A percentile compares a stretch with the other conserved stretches of the same genome.
Conservation (phyloP, 2,797 vertebrate species). For the Epinephelus awoara region DNA sequence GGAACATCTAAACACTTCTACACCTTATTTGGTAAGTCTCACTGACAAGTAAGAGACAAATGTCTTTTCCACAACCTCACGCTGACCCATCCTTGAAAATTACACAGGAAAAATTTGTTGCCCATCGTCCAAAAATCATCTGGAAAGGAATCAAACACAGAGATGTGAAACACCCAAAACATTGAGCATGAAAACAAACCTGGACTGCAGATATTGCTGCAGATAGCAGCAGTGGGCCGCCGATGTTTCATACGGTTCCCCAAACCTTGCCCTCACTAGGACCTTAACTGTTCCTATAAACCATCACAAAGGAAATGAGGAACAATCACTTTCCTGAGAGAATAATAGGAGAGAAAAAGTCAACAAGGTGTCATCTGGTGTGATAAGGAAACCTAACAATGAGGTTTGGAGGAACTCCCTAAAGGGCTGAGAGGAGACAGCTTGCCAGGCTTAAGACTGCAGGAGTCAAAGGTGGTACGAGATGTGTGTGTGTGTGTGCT, state of each 20-base stretch:
- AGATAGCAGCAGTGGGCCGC: constrained; percentile 18
- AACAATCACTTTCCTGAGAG: constrained; percentile 73
- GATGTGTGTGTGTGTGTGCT: constrained; percentile 6
- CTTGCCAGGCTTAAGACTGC: constrained; percentile 43
- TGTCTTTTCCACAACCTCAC: constrained; percentile 35
- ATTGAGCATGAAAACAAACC: constrained; percentile 64
- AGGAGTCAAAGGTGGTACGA: constrained; percentile 52
- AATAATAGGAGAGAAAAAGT: constrained; percentile 75
- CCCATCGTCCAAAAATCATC: constrained; percentile 29
- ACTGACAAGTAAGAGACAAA: constrained; percentile 33
- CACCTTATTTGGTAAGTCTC: constrained; percentile 38
- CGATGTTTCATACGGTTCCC: constrained; percentile 46
- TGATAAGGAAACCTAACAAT: constrained; percentile 80
- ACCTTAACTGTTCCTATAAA: constrained; percentile 70
- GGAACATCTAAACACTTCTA: constrained; percentile 45
- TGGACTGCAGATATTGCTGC: constrained; percentile 29
- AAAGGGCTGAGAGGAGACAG: constrained; percentile 53
- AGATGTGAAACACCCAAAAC: constrained; percentile 67
- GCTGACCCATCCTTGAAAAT: constrained; percentile 36
- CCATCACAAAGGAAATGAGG: constrained; percentile 72
- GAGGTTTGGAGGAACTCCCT: constrained; percentile 75
- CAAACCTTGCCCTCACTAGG: constrained; percentile 60
- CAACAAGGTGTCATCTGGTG: constrained; percentile 81
- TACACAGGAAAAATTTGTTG: constrained; percentile 52
- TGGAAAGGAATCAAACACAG: constrained; percentile 56